Conservation (phyloP, 2,888 invertebrate species). For the Odiellus spinosus region DNA sequence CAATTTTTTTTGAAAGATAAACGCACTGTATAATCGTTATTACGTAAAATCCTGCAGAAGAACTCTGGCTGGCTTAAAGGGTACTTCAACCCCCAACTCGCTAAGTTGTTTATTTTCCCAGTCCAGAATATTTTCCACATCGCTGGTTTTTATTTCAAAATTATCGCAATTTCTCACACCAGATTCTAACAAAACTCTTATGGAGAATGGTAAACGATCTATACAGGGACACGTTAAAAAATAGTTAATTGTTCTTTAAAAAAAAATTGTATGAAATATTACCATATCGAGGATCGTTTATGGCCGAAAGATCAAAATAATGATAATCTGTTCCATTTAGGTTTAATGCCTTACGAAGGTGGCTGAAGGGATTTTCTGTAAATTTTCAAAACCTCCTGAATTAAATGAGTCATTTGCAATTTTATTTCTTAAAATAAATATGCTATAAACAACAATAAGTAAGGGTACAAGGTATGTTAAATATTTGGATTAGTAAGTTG, state of each 20-base stretch:
- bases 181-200: slow-evolving; percentile 82
- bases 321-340: slow-evolving; percentile 40
- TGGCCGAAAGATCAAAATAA: slow-evolving; percentile 60
- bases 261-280: too few species aligned
- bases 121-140: slow-evolving; percentile 71
- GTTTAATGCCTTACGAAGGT: slow-evolving; percentile 41
- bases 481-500: too few species aligned
- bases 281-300: slow-evolving; percentile 43
- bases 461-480: too few species aligned
- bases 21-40: not conserved
- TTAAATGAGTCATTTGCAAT: too few species aligned
- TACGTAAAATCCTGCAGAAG: slow-evolving; percentile 55
- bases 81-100: slow-evolving; percentile 62
- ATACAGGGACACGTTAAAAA: not conserved
- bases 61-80: slow-evolving; percentile 90
- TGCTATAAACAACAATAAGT: too few species aligned
- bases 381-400: too few species aligned
- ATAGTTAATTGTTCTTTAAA: too few species aligned
- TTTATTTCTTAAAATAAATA: too few species aligned
- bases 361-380: slow-evolving; percentile 41
- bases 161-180: slow-evolving; percentile 92
- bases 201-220: slow-evolving; percentile 63
- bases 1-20: not conserved
- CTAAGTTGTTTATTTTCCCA: slow-evolving; percentile 62
- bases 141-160: slow-evolving; percentile 68